These are phyloP conservation scores for Pavo muticus DNA, from an alignment of 2,113 vertebrate genomes.

Conservation along the genomic window DNA sequence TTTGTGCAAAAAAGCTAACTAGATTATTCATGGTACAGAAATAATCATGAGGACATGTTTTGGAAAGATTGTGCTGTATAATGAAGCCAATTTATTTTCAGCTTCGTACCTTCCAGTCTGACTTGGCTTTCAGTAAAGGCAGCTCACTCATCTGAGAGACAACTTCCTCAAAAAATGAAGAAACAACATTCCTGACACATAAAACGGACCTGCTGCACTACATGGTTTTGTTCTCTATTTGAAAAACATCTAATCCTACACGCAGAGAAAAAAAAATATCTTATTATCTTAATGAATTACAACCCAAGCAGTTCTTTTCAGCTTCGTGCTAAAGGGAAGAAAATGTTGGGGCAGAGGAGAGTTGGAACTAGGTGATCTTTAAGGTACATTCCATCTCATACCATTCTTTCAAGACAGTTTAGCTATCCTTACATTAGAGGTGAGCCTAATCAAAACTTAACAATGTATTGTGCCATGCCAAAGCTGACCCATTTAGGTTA, in stretches of 20 bases:
- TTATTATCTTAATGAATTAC: neutral
- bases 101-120: neutral
- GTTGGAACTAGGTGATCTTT: neutral
- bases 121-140: neutral
- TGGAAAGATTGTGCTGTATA: neutral
- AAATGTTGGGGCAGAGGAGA: neutral
- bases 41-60: neutral
- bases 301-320: neutral
- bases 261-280: neutral
- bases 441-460: neutral
- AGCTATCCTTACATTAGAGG: neutral
- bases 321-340: fast-evolving
- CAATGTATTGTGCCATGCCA: neutral
- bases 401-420: neutral
- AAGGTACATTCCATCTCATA: neutral
- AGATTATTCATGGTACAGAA: neutral
- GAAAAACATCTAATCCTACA: neutral
- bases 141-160: neutral
- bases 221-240: neutral
- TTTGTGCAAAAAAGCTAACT: neutral
- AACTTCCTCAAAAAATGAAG: neutral
- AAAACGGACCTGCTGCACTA: neutral
- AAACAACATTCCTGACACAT: neutral
- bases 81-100: neutral
- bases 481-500: neutral